Percentiles rank a stretch among this genome's conserved stretches.
phyloP scores from a whole-genome alignment of 1,140 invertebrate species.

The Tribolium madens region DNA sequence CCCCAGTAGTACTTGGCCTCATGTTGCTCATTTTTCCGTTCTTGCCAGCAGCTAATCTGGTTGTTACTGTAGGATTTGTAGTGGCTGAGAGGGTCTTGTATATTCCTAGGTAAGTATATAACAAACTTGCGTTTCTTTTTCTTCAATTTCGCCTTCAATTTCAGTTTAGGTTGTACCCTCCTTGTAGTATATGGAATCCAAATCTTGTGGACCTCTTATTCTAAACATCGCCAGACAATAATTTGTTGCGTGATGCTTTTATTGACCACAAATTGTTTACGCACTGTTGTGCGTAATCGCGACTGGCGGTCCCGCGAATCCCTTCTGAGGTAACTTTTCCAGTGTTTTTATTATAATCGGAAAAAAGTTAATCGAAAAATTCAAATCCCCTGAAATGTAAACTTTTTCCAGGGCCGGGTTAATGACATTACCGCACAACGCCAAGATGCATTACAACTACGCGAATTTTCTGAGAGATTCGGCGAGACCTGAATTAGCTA shows the following conservation, averaged over 20 bases:
- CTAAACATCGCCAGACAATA: constrained; percentile 66
- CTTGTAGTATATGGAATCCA: constrained; percentile 74
- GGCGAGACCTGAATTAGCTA: constrained; percentile 76
- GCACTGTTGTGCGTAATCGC: constrained; percentile 78
- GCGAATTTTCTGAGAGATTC: constrained; percentile 87
- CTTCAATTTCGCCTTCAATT: constrained; percentile 56
- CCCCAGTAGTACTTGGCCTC: constrained; percentile 73
- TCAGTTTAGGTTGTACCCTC: constrained; percentile 77
- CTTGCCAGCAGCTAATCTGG: constrained; percentile 87
- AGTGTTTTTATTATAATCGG: too few species aligned
- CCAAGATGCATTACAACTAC: constrained; percentile 93
- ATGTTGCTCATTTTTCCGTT: constrained; percentile 83
- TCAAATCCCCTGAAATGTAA: too few species aligned
- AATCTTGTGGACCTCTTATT: constrained; percentile 70
- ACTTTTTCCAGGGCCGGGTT: constrained; percentile 81
- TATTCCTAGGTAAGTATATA: constrained; percentile 79
- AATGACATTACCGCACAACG: constrained; percentile 83
- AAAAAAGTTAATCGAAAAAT: too few species aligned
- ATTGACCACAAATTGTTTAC: constrained; percentile 72
- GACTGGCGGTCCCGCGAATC: constrained; percentile 85
- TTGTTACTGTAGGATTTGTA: constrained; percentile 92
- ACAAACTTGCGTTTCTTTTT: not conserved
- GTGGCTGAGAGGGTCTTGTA: constrained; percentile 92
- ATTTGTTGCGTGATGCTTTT: constrained; percentile 70
- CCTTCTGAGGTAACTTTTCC: constrained; percentile 75